Conservation (phyloP, 2,113 vertebrate genomes). For the Mungos mungo region DNA sequence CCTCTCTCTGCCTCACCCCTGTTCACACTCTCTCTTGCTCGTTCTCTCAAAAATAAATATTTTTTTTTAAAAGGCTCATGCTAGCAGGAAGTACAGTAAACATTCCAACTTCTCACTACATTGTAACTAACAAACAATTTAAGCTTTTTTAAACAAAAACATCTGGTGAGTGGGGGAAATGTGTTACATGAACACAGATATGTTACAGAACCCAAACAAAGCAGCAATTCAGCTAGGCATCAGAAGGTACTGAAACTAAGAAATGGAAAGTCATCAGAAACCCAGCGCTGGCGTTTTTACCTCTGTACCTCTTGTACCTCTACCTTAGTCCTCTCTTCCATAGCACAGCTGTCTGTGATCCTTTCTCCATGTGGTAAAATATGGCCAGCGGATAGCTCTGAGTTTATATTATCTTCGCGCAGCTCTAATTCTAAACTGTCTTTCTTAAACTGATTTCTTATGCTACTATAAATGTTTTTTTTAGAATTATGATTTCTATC, state of each 20-base stretch:
- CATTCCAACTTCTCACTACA: background rate
- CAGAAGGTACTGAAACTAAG: background rate
- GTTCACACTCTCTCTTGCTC: too few species aligned
- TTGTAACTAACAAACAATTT: conserved; percentile 3
- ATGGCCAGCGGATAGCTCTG: background rate
- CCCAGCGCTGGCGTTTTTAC: background rate
- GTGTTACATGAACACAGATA: background rate
- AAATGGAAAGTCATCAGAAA: background rate
- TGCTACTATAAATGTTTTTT: background rate
- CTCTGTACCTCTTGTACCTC: background rate
- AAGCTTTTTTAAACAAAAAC: background rate
- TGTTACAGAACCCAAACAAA: background rate
- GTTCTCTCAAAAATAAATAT: too few species aligned
- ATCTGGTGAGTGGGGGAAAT: background rate
- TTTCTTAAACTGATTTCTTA: background rate
- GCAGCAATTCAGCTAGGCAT: background rate
- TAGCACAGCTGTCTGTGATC: background rate
- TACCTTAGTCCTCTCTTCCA: background rate
- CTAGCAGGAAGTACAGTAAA: background rate
- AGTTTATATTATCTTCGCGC: background rate
- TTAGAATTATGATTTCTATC: background rate
- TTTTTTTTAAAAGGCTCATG: background rate
- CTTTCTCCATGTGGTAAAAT: background rate
- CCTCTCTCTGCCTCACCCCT: too few species aligned
- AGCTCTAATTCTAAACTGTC: background rate